Base-by-base conservation (phyloP, 2,797 vertebrate genomes). In the Pangasius larnaudii region DNA sequence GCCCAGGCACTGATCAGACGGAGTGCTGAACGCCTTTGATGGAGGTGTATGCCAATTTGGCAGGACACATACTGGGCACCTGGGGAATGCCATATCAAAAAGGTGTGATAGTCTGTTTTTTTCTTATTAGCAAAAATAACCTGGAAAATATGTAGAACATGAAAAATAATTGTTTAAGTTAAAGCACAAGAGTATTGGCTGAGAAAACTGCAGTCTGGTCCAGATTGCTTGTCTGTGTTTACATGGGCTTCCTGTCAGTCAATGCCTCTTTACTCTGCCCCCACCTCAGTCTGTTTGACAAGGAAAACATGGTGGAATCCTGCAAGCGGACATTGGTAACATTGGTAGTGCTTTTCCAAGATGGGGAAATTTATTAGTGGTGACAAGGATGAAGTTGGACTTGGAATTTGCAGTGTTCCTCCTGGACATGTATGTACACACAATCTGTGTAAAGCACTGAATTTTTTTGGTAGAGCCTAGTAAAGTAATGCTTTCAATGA, bases 11-110 rank as follows among this genome's bases (percentile, higher is more conserved):
- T 92, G 94, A 94, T 94, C 93, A 90, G 86, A 91, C 89, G 89
- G 92, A 89, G 85, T 90, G 90, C 89, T 90, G 90, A 91, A 93
- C 90, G 84, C 93, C 42, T 95, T 94, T 94, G 92, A 95, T 93
- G 91, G 90, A 89, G 92, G 88, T 90, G 91, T 85, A 81, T 91
- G 84, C 88, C 92, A 90, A 93, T 93, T 92, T 93, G 90, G 92
- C 92, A 65, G 79, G 85, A 84, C 91, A 94, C 92, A 94, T 85
- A 79, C 86, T 90, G 88, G 87, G 86, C 88, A 92, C 89, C 92
- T 86, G 84, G 90, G 91, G 92, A 90, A 91, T 80, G 74, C 89
- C 84, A 88, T 91, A 94, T 93, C 87, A 94, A 93, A 93, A 93
- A 90, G 71, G 61, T 77, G 11, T 49, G 16, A 14, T 39, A 10